Conservation (phyloP, 2,113 vertebrate genomes). For the Barbus barbus region DNA sequence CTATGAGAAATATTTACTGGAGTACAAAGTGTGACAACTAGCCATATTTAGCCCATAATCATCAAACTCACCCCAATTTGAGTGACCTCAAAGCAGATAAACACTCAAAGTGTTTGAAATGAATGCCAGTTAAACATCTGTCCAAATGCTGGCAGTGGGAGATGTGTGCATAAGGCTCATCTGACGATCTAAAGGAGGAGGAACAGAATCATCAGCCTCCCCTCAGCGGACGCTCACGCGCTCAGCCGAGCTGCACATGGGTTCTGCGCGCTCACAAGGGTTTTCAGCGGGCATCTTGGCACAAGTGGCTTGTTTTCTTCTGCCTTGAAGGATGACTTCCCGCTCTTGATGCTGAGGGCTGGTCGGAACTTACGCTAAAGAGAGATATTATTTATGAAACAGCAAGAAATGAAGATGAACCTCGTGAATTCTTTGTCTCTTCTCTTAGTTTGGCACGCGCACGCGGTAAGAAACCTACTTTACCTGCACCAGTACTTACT, state of each 20-base stretch:
- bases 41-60: background rate
- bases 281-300: background rate
- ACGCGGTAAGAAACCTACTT: slow-evolving; percentile 22
- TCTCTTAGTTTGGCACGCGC: slow-evolving; percentile 23
- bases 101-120: slow-evolving; percentile 14
- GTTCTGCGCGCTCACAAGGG: slow-evolving; percentile 1
- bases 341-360: background rate
- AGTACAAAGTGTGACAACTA: background rate
- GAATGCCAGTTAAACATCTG: background rate
- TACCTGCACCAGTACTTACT: background rate
- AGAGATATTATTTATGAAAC: background rate
- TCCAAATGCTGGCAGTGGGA: slow-evolving; percentile 13
- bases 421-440: slow-evolving; percentile 6
- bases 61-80: background rate
- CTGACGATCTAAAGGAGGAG: slow-evolving; percentile 19
- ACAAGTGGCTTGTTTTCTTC: background rate
- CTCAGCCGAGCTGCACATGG: background rate
- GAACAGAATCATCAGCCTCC: slow-evolving; percentile 4
- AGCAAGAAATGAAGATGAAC: slow-evolving; percentile 27
- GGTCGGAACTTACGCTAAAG: background rate
- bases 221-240: background rate
- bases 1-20: background rate
- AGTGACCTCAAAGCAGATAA: slow-evolving; percentile 11
- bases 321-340: background rate
- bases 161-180: slow-evolving; percentile 3